phyloP scores from a whole-genome alignment of 2,888 invertebrate genomes.

The Amphipyra berbera region DNA sequence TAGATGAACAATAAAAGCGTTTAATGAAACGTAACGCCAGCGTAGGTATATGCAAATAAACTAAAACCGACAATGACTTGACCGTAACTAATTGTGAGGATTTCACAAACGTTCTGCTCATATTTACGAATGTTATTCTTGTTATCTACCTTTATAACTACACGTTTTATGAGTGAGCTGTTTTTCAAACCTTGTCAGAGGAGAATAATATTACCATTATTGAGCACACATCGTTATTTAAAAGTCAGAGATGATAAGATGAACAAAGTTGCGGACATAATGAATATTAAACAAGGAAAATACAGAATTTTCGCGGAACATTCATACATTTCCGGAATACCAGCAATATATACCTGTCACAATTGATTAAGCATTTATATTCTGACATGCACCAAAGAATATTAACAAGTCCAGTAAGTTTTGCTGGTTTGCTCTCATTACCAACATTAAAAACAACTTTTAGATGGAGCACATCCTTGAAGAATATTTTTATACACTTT shows the following conservation, averaged over 20 bases:
- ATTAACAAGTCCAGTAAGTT: not conserved
- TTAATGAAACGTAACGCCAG: slow-evolving; percentile 34
- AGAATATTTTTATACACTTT: not conserved
- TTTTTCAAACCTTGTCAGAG: slow-evolving; percentile 56
- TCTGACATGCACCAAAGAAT: not conserved
- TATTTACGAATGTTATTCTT: slow-evolving; percentile 47
- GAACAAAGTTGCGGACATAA: slow-evolving; percentile 45
- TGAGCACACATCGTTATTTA: slow-evolving; percentile 40
- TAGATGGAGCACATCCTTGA: slow-evolving; percentile 1
- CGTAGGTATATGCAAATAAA: slow-evolving; percentile 36
- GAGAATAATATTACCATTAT: slow-evolving; percentile 50
- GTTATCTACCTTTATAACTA: slow-evolving; percentile 30
- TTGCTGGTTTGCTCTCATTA: not conserved
- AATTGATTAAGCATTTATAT: slow-evolving; percentile 17
- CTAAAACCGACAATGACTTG: slow-evolving; percentile 44
- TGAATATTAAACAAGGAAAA: slow-evolving; percentile 55
- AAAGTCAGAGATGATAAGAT: slow-evolving; percentile 43
- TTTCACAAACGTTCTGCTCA: slow-evolving; percentile 50
- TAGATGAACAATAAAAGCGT: slow-evolving; percentile 23
- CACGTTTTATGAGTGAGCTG: slow-evolving; percentile 26
- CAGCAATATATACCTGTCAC: slow-evolving; percentile 11
- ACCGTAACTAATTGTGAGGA: slow-evolving; percentile 54
- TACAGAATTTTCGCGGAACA: slow-evolving; percentile 35
- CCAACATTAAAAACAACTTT: not conserved
- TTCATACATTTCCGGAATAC: slow-evolving; percentile 47